Conservation (phyloP, 2,888 invertebrate species). For the Leuctra nigra region DNA sequence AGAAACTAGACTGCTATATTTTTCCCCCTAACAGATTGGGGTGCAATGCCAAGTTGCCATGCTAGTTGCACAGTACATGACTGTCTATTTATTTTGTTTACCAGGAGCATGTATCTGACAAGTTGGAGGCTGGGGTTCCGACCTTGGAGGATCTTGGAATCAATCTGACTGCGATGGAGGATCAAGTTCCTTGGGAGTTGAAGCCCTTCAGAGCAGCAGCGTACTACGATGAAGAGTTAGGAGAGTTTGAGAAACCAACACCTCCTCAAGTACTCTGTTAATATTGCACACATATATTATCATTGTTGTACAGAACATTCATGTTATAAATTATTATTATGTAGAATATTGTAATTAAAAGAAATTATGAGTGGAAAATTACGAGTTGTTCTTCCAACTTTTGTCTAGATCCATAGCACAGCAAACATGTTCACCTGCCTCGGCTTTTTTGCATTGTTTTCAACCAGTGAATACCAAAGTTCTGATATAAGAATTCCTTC, state of each 20-base stretch:
- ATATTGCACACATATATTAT: conserved; percentile 5
- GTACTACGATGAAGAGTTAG: conserved; percentile 67
- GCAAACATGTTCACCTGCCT: too few relatives aligned
- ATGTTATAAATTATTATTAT: conserved; percentile 5
- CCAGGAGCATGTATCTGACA: conserved; percentile 73
- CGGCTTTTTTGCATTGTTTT: too few relatives aligned
- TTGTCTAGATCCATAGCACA: too few relatives aligned
- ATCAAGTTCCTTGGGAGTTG: conserved; percentile 77
- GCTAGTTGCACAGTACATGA: too few relatives aligned
- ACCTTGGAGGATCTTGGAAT: conserved; percentile 88
- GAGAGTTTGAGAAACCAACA: conserved; percentile 62
- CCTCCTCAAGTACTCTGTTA: conserved; percentile 41
- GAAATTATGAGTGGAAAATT: background rate
- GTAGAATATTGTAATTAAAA: background rate
- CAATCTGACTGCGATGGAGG: conserved; percentile 64
- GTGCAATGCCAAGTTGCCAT: too few relatives aligned
- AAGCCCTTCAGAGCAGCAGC: conserved; percentile 58
- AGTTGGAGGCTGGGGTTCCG: conserved; percentile 53
- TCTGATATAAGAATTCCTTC: too few relatives aligned
- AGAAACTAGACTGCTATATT: too few relatives aligned
- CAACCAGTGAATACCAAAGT: too few relatives aligned
- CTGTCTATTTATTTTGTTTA: too few relatives aligned
- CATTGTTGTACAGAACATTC: background rate
- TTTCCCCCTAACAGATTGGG: too few relatives aligned
- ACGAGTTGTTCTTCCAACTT: background rate